Percentiles rank a stretch among this genome's conserved stretches.
phyloP scores from a whole-genome alignment of 1,140 invertebrate genomes.

The Gyrodactylus bullatarudis region DNA sequence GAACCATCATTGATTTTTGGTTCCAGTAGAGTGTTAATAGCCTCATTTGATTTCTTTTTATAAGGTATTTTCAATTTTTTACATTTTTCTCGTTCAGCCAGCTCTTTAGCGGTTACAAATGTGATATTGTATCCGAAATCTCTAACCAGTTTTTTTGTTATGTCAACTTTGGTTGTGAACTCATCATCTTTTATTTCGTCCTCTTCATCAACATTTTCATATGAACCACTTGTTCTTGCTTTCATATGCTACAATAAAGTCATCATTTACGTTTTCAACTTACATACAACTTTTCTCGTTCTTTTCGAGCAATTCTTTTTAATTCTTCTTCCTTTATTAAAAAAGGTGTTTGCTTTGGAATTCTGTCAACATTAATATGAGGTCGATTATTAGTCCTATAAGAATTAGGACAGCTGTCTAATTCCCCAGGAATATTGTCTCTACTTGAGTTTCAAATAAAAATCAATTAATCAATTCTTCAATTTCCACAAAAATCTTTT shows the following conservation, averaged over 20 bases:
- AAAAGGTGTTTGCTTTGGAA: neutral
- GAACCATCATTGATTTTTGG: no score
- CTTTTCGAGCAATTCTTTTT: neutral
- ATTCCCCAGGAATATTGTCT: neutral
- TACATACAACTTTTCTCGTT: neutral
- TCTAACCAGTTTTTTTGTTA: neutral
- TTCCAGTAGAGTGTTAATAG: no score
- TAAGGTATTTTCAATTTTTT: neutral
- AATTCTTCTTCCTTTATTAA: neutral
- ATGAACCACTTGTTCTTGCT: neutral
- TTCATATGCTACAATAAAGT: neutral
- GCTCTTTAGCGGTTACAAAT: neutral
- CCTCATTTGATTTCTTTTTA: no score
- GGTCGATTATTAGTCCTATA: neutral
- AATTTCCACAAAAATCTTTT: no score
- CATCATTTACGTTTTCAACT: neutral
- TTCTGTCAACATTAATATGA: neutral
- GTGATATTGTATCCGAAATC: neutral
- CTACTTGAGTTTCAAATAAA: neutral
- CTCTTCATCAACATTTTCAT: neutral
- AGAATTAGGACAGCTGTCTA: neutral
- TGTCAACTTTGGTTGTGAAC: neutral
- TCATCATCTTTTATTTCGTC: neutral
- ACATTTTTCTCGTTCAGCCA: neutral
- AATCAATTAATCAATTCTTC: neutral